Evolutionary conservation across 1,140 invertebrate genomes (phyloP).

Genomic region (Sipha flava): DNA sequence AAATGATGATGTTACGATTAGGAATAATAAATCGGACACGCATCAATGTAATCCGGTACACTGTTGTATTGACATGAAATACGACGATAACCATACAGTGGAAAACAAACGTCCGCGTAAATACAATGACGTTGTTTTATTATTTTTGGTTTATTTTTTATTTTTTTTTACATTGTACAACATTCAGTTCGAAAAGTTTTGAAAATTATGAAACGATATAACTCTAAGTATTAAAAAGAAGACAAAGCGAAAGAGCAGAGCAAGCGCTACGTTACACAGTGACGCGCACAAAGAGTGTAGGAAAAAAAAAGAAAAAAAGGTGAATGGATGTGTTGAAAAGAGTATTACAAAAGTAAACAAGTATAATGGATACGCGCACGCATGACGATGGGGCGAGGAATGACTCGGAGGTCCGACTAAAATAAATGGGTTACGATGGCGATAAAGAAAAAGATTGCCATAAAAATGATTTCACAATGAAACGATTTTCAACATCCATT

Average conservation of each 20-base stretch:
- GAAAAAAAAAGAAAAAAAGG: not conserved
- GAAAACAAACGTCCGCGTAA: too few relatives aligned
- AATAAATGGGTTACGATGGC: constrained; percentile 17
- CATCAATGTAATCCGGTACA: too few relatives aligned
- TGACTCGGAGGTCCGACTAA: constrained; percentile 11
- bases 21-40: too few relatives aligned
- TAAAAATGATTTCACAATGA: constrained; percentile 30
- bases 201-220: not conserved
- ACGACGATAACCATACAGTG: too few relatives aligned
- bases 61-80: too few relatives aligned
- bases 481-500: constrained; percentile 29
- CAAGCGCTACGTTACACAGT: not conserved
- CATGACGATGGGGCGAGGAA: not conserved
- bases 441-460: constrained; percentile 27
- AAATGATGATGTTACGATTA: too few relatives aligned
- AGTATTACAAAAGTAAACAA: constrained; percentile 17
- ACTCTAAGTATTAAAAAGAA: not conserved
- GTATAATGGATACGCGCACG: not conserved
- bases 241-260: not conserved
- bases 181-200: not conserved
- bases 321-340: constrained; percentile 17
- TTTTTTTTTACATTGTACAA: not conserved
- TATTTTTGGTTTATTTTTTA: not conserved
- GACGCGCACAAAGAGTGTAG: not conserved
- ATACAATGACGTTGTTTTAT: too few relatives aligned